These are phyloP conservation scores for Phyllotis vaccarum DNA, from an alignment of 2,797 vertebrate genomes.

Conservation along the genomic window DNA sequence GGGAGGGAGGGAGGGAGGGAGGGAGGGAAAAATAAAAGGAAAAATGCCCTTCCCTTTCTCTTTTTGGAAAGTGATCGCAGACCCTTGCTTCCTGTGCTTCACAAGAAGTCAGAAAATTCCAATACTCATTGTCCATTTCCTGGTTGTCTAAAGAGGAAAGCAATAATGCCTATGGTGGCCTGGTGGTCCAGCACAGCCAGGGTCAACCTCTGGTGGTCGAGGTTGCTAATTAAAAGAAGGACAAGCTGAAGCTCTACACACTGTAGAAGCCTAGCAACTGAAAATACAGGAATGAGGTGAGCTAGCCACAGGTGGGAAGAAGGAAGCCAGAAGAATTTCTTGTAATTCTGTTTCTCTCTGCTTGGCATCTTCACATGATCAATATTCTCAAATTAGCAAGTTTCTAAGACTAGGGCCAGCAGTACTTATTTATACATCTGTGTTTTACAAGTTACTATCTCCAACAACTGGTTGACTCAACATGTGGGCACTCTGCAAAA, in stretches of 20 bases:
- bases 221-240: constrained; percentile 29
- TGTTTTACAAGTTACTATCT: constrained; percentile 23
- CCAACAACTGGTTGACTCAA: neutral
- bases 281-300: constrained; percentile 37
- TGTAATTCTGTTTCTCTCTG: constrained; percentile 60
- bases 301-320: constrained; percentile 26
- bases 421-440: neutral
- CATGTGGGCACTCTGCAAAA: constrained; percentile 9
- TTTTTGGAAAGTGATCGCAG: constrained; percentile 56
- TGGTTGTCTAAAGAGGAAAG: constrained; percentile 66
- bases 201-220: constrained; percentile 44
- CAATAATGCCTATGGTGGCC: constrained; percentile 13
- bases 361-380: constrained; percentile 53
- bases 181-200: neutral
- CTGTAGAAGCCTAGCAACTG: constrained; percentile 50
- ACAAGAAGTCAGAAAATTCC: constrained; percentile 46
- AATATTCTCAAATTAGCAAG: constrained; percentile 64
- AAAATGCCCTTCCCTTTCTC: constrained; percentile 18
- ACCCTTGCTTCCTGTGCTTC: constrained; percentile 27
- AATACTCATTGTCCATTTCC: constrained; percentile 53
- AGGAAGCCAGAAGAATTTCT: constrained; percentile 34
- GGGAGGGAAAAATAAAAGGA: neutral
- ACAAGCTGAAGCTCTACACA: constrained; percentile 54
- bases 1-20: too few species aligned
- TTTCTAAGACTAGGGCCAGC: constrained; percentile 1